These are phyloP conservation scores for Megastigmus dorsalis DNA, from an alignment of 2,888 invertebrate genomes.

Conservation along the genomic window DNA sequence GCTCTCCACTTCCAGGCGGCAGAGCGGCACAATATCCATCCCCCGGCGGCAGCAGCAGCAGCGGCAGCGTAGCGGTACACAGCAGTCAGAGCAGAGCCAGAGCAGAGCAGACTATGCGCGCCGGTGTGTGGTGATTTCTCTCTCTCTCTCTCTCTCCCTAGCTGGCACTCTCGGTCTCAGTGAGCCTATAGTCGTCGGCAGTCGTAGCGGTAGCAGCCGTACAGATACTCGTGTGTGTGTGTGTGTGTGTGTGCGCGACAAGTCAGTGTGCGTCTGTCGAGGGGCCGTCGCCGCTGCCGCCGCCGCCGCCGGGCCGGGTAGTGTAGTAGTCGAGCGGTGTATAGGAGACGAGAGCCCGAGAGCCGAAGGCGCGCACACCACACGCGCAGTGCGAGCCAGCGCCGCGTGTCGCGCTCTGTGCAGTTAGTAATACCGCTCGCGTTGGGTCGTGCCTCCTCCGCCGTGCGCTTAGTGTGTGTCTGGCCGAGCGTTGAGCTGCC, in stretches of 20 bases:
- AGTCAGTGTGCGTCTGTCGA: slow-evolving; percentile 7
- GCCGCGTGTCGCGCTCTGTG: slow-evolving; percentile 49
- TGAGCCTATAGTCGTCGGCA: too few species aligned
- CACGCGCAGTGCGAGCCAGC: slow-evolving; percentile 39
- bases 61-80: slow-evolving; percentile 1
- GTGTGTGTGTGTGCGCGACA: too few species aligned
- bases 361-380: slow-evolving; percentile 39
- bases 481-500: background rate
- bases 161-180: too few species aligned
- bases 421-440: too few species aligned
- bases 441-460: background rate
- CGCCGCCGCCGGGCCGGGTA: slow-evolving; percentile 58
- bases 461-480: background rate
- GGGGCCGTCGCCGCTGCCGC: slow-evolving; percentile 61
- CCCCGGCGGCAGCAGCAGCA: background rate
- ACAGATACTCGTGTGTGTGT: too few species aligned
- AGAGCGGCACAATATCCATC: slow-evolving; percentile 23
- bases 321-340: too few species aligned
- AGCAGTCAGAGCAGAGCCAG: background rate
- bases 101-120: background rate
- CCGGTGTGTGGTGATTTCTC: slow-evolving; percentile 38
- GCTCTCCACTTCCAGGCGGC: slow-evolving; percentile 17
- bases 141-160: slow-evolving; percentile 29
- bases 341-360: too few species aligned
- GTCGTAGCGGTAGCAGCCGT: too few species aligned